These are phyloP conservation scores for Coboldia fuscipes DNA, from an alignment of 1,140 invertebrate genomes.

Conservation along the genomic window DNA sequence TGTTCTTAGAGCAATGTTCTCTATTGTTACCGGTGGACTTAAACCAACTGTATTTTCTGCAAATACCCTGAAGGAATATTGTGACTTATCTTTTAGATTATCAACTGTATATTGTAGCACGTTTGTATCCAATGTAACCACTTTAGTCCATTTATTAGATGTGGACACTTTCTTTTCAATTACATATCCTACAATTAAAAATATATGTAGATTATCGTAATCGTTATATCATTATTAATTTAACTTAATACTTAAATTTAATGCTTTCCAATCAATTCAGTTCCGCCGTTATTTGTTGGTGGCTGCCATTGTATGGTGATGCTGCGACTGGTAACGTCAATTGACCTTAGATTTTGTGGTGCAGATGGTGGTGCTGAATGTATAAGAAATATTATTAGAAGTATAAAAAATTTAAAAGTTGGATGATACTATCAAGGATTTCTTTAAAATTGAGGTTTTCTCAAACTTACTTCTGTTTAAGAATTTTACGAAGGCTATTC, in stretches of 20 bases:
- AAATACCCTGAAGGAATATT: constrained; percentile 76
- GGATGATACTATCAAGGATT: too few relatives aligned
- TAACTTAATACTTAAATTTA: not conserved
- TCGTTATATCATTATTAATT: not conserved
- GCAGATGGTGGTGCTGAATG: constrained; percentile 59
- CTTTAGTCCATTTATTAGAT: constrained; percentile 70
- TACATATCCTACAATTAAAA: constrained; percentile 47
- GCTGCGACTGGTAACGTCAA: constrained; percentile 63
- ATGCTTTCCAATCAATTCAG: constrained; percentile 50
- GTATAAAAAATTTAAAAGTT: too few relatives aligned
- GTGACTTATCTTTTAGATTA: constrained; percentile 71
- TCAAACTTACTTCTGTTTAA: too few relatives aligned
- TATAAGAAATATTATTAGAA: too few relatives aligned
- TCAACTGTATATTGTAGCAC: constrained; percentile 56
- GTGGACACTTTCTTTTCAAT: constrained; percentile 68
- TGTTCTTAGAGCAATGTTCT: constrained; percentile 67
- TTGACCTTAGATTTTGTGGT: constrained; percentile 52
- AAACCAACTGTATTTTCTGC: constrained; percentile 80
- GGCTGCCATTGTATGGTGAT: constrained; percentile 71
- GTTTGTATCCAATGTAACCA: constrained; percentile 61
- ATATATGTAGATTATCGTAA: not conserved
- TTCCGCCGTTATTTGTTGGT: constrained; percentile 64
- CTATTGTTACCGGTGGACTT: constrained; percentile 55
- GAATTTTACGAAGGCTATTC: too few relatives aligned
- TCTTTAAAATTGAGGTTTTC: too few relatives aligned